These are phyloP conservation scores for mouse (Mus musculus) DNA, from an alignment of 2,113 vertebrate genomes.

Conservation along the genomic window GRCm39 chr9:14499501-14500000, in stretches of 20 bases:
- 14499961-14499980: not conserved
- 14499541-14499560: not conserved
- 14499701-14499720: not conserved
- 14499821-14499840: not conserved
- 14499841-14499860: conserved; percentile 11
- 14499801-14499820: not conserved
- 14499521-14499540: not conserved
- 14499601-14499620: not conserved
- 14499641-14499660: not conserved
- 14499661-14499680: not conserved
- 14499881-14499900: conserved; percentile 1
- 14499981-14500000: not conserved
- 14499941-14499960: conserved; percentile 7
- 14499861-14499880: not conserved
- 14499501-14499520: not conserved
- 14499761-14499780: not conserved
- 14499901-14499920: not conserved
- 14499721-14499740: not conserved
- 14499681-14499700: not conserved
- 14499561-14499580: not conserved
- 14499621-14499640: not conserved
- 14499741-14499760: not conserved
- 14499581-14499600: not conserved
- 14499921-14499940: not conserved
- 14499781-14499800: not conserved